phyloP scores from a whole-genome alignment of 1,140 invertebrate genomes.

The Aphaenogaster rudis region DNA sequence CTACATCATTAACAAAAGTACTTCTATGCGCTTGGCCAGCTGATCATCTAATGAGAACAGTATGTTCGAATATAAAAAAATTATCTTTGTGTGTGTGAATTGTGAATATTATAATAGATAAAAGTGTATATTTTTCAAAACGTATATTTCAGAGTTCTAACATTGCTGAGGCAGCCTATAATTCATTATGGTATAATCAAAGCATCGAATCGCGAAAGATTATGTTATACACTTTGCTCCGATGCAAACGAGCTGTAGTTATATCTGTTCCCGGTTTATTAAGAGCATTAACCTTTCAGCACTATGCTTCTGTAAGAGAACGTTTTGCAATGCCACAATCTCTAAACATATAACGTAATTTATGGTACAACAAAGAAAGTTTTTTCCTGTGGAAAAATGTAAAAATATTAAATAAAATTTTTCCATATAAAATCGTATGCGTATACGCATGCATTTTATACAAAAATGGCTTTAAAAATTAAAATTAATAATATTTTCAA shows the following conservation, averaged over 20 bases:
- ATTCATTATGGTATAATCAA: slow-evolving; percentile 37
- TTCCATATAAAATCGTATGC: background rate
- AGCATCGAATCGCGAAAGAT: background rate
- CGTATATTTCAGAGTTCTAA: slow-evolving; percentile 32
- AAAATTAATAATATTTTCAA: too few species aligned
- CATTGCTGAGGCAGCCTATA: slow-evolving; percentile 2
- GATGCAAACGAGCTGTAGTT: slow-evolving; percentile 69
- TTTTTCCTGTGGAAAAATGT: background rate
- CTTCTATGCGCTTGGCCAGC: slow-evolving; percentile 65
- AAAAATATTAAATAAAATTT: background rate
- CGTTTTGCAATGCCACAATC: background rate
- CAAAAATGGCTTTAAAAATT: background rate
- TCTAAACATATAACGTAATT: background rate
- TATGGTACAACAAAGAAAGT: too few species aligned
- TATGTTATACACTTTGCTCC: slow-evolving; percentile 4
- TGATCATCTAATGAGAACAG: slow-evolving; percentile 46
- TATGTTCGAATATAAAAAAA: background rate
- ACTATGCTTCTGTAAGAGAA: slow-evolving; percentile 33
- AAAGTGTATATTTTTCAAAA: background rate
- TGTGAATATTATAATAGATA: background rate
- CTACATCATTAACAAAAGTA: slow-evolving; percentile 47
- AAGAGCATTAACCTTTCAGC: slow-evolving; percentile 22
- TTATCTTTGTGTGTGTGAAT: background rate
- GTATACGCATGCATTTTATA: background rate
- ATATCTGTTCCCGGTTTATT: slow-evolving; percentile 65